phyloP scores from a whole-genome alignment of 2,888 invertebrate genomes.

The Drosophila melanosoma region DNA sequence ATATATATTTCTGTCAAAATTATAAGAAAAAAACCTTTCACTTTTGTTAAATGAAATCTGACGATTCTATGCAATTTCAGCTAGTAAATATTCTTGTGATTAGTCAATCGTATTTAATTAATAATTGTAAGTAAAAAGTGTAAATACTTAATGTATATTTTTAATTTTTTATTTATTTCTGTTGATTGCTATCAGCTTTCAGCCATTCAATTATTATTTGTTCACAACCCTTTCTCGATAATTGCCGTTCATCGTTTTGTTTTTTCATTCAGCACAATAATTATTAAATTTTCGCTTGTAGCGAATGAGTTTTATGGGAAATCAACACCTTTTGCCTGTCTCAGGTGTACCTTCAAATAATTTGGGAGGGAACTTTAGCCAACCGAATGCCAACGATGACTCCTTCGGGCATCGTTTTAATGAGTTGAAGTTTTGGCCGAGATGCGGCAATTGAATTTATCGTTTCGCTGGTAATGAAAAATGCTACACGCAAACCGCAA shows the following conservation, averaged over 20 bases:
- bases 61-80: too few species aligned
- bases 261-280: neutral
- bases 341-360: slow-evolving; percentile 15
- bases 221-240: neutral
- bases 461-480: slow-evolving; percentile 45
- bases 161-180: too few species aligned
- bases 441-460: slow-evolving; percentile 49
- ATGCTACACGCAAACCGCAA: slow-evolving; percentile 25
- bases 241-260: neutral
- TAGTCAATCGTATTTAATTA: too few species aligned
- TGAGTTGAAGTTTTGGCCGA: slow-evolving; percentile 46
- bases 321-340: slow-evolving; percentile 20
- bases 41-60: too few species aligned
- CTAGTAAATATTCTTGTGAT: too few species aligned
- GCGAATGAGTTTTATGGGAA: slow-evolving; percentile 11
- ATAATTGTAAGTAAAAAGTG: too few species aligned
- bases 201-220: neutral
- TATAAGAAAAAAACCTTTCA: too few species aligned
- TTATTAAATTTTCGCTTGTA: neutral
- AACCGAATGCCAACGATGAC: slow-evolving; percentile 1
- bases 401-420: slow-evolving; percentile 45
- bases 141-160: too few species aligned
- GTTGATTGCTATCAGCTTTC: neutral
- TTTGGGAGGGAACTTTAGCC: slow-evolving; percentile 5
- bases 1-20: neutral